phyloP scores from a whole-genome alignment of 2,113 vertebrate species.

The Takifugu flavidus region DNA sequence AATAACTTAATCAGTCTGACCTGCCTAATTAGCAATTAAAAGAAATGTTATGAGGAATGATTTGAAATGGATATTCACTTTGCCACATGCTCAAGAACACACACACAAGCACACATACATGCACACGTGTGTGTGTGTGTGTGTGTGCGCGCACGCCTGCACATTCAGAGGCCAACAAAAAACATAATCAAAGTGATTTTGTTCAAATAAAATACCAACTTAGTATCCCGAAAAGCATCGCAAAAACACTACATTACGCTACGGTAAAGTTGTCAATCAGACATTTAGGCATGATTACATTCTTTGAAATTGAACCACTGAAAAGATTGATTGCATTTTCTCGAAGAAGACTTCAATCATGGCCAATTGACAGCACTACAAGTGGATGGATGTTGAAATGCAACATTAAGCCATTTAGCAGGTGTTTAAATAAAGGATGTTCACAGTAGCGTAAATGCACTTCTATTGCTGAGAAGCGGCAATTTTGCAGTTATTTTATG shows the following conservation, averaged over 20 bases:
- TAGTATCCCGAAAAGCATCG: slow-evolving; percentile 9
- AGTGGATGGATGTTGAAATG: slow-evolving; percentile 33
- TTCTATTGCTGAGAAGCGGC: slow-evolving; percentile 1
- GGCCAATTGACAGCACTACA: slow-evolving; percentile 16
- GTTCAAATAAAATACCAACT: slow-evolving; percentile 11
- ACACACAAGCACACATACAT: too few species aligned
- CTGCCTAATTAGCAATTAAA: slow-evolving; percentile 18
- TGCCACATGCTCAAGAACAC: too few species aligned
- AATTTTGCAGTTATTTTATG: slow-evolving; percentile 7
- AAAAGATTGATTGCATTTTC: slow-evolving; percentile 33
- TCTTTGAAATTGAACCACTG: slow-evolving; percentile 4
- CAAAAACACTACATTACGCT: slow-evolving; percentile 8
- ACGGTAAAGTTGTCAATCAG: background rate
- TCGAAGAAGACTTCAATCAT: slow-evolving; percentile 37
- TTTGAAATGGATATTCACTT: too few species aligned
- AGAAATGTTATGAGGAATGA: too few species aligned
- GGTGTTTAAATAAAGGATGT: slow-evolving; percentile 11
- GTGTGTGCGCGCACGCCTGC: too few species aligned
- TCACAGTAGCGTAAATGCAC: slow-evolving; percentile 12
- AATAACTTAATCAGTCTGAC: slow-evolving; percentile 28
- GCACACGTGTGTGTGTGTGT: too few species aligned
- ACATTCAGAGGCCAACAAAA: too few species aligned
- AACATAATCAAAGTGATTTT: slow-evolving; percentile 7
- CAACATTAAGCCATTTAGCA: slow-evolving; percentile 40
- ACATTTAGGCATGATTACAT: slow-evolving; percentile 5